Conservation (phyloP, 2,888 invertebrate species). For the Rhaphigaster nebulosa region DNA sequence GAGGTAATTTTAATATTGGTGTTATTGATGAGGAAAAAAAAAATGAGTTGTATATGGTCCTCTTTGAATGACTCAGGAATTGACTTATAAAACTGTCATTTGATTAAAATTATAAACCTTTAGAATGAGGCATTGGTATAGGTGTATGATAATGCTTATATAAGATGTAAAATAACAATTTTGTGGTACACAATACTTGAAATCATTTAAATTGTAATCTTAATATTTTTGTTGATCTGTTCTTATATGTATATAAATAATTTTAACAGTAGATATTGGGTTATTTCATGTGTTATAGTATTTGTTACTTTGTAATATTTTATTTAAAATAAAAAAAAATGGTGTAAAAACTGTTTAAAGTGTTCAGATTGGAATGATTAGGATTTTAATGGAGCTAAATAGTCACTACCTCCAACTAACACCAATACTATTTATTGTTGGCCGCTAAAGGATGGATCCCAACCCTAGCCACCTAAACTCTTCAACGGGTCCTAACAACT, state of each 20-base stretch:
- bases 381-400: neutral
- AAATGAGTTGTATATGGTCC: neutral
- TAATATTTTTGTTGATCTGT: neutral
- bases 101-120: neutral
- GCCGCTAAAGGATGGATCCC: neutral
- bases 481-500: neutral
- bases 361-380: neutral
- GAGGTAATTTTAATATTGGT: neutral
- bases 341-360: too few species aligned
- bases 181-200: neutral
- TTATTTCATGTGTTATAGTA: neutral
- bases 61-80: neutral
- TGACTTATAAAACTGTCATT: neutral
- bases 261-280: neutral
- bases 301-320: neutral
- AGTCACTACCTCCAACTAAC: too few species aligned
- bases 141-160: neutral
- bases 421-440: neutral
- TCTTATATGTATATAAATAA: neutral
- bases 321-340: neutral
- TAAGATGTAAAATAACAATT: neutral
- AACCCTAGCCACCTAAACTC: neutral
- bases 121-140: neutral
- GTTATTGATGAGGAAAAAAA: neutral
- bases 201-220: too few species aligned